These are phyloP conservation scores for Arvicanthis niloticus DNA, from an alignment of 2,113 vertebrate species.

Conservation along the genomic window DNA sequence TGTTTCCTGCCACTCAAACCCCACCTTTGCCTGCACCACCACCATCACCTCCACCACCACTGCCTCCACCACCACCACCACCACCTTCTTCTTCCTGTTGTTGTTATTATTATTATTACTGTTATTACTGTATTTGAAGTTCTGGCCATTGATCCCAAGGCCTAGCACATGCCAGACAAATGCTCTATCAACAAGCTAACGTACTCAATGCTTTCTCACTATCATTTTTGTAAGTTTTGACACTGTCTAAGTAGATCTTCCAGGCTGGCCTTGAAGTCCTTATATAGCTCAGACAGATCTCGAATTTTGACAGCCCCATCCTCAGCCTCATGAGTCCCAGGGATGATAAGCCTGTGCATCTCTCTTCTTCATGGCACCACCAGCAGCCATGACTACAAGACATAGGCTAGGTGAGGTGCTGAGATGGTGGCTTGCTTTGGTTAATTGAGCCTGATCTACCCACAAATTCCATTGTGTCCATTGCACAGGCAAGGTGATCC, in stretches of 20 bases:
- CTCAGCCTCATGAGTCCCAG: neutral
- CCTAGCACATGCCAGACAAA: neutral
- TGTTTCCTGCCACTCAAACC: fast-evolving
- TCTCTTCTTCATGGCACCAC: neutral
- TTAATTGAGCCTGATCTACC: too few relatives aligned
- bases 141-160: neutral
- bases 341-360: too few relatives aligned
- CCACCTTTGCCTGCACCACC: neutral
- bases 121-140: neutral
- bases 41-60: neutral
- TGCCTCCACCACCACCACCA: neutral
- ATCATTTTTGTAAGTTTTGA: neutral
- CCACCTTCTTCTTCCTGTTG: fast-evolving
- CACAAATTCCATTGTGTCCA: neutral
- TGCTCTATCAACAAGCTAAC: neutral
- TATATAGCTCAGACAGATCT: neutral
- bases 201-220: neutral
- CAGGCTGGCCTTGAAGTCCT: neutral
- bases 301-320: neutral
- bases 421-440: neutral
- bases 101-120: neutral
- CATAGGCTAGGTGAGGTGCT: too few relatives aligned
- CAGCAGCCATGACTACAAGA: neutral
- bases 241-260: neutral
- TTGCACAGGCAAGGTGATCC: neutral